Conservation (phyloP, 1,140 invertebrate genomes). For the Bombus soroeensis region DNA sequence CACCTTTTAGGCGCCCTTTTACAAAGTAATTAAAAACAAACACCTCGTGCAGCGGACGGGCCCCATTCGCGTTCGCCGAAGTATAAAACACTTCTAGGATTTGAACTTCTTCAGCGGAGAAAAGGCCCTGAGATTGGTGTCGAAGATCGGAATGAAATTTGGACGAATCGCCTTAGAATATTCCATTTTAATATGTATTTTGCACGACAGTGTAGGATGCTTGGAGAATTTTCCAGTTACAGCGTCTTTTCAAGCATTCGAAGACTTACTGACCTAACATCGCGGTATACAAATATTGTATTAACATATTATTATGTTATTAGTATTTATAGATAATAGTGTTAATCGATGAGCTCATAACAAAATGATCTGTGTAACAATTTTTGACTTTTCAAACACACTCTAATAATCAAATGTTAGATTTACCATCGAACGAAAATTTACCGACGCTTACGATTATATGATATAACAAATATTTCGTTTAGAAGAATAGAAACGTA, state of each 20-base stretch:
- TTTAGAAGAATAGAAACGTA: too few species aligned
- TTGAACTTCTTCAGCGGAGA: background rate
- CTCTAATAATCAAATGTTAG: too few species aligned
- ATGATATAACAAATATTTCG: too few species aligned
- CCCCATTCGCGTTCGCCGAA: background rate
- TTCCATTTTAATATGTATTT: background rate
- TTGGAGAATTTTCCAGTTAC: too few species aligned
- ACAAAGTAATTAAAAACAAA: constrained; percentile 1
- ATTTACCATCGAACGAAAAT: too few species aligned
- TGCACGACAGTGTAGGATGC: background rate
- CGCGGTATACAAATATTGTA: too few species aligned
- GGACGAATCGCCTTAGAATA: background rate
- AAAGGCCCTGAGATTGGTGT: background rate
- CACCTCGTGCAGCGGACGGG: background rate
- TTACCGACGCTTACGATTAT: too few species aligned
- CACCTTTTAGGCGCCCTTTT: constrained; percentile 3
- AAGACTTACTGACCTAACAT: too few species aligned
- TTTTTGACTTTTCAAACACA: too few species aligned
- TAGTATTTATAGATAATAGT: too few species aligned
- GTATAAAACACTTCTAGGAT: background rate
- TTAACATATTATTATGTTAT: too few species aligned
- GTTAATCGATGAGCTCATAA: background rate
- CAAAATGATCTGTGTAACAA: background rate
- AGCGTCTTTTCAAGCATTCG: too few species aligned
- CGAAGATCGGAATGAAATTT: background rate